A percentile compares a stretch with the other conserved stretches of the same genome.
These are phyloP conservation scores for Alauda arvensis DNA, from an alignment of 2,797 vertebrate species.

Conservation along the genomic window DNA sequence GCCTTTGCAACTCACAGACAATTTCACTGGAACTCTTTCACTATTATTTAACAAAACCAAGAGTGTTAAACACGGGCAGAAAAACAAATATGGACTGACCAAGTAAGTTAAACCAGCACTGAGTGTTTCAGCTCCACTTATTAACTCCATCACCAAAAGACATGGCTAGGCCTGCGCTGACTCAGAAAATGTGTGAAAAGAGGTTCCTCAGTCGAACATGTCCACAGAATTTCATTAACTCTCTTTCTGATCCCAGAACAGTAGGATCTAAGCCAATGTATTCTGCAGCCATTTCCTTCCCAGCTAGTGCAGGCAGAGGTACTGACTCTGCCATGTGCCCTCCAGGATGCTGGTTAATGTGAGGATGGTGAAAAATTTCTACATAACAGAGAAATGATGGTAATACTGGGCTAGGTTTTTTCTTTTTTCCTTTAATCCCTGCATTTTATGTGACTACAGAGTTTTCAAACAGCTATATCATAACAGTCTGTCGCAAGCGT, in stretches of 20 bases:
- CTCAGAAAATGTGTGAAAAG: slow-evolving; percentile 19
- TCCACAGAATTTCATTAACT: slow-evolving; percentile 1
- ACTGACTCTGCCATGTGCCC: background rate
- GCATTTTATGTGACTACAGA: slow-evolving; percentile 49
- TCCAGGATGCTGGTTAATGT: background rate
- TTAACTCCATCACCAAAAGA: background rate
- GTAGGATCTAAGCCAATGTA: slow-evolving; percentile 26
- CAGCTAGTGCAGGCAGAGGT: background rate
- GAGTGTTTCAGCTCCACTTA: background rate
- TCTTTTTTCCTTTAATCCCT: background rate
- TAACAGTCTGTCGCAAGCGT: slow-evolving; percentile 89
- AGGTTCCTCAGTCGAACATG: background rate
- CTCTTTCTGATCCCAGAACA: slow-evolving; percentile 3
- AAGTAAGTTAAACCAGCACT: background rate
- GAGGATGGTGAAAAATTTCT: background rate
- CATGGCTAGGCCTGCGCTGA: background rate
- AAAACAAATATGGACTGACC: background rate
- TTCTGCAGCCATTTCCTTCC: slow-evolving; percentile 21
- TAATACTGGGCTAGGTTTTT: background rate
- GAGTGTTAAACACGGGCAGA: background rate
- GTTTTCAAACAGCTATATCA: slow-evolving; percentile 68
- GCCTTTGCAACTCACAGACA: background rate
- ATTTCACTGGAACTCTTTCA: background rate
- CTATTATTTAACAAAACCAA: background rate
- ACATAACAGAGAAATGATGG: background rate